Evolutionary conservation across 2,888 invertebrate genomes (phyloP), one percentile per base, ranked within the genome.

Genomic region (Balanococcus diminutus): DNA sequence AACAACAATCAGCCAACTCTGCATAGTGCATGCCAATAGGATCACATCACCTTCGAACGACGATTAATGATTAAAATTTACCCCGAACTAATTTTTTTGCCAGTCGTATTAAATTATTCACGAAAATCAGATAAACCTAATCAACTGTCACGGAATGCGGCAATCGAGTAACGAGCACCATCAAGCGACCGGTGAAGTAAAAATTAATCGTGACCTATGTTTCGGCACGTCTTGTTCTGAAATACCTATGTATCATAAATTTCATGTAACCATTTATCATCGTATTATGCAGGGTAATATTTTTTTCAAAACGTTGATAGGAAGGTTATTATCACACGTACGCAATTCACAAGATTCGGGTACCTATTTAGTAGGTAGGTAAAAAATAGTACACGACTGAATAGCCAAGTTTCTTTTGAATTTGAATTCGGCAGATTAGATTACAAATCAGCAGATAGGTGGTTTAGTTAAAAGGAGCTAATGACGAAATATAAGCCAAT

Each of bases 171-270:
- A 14, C 28, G 28, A 11, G 25, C 28, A 14, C 2, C 9, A 28
- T 28, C 28, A 22, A 56, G 56, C 56, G 22, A 56, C 22, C 6
- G 1, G 56, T 22, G 6, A 22, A 22, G 56, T 56, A 56, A 67
- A 67, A 67, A 67, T 67, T 67, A 67, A 67, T 67, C 67, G 67
- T 67, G 67, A 67, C 67, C 67, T 67, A 67, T 67, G 67, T 67
- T 67, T 67, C 67, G 67, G 67, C 67, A 67, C 67, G 67, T 67
- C 67, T 67, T 67, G 28, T 67, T 14, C 28, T 67, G 16, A 67
- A 28, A 67, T 67, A 67, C 28, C 31, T n/a, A n/a, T n/a, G n/a
- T n/a, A n/a, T n/a, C n/a, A n/a, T n/a, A n/a, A n/a, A n/a, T n/a
- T n/a, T n/a, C n/a, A n/a, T n/a, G 14, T 31, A 16, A 67, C 25